phyloP scores from a whole-genome alignment of 2,888 invertebrate genomes.

The Amitus sp. region DNA sequence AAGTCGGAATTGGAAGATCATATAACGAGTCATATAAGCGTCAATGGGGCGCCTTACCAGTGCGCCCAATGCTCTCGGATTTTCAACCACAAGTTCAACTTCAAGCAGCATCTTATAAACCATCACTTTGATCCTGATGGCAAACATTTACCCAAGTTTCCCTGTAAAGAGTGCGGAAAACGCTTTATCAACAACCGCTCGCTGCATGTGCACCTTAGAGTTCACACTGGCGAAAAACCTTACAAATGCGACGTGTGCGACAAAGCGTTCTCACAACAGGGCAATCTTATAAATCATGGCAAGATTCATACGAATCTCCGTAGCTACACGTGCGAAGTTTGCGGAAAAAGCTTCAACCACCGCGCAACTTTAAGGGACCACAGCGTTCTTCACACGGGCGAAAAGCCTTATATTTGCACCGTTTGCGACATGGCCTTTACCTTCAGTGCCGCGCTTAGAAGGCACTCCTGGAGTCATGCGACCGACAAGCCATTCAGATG shows the following conservation, averaged over 20 bases:
- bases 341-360: slow-evolving; percentile 62
- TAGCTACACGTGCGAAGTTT: slow-evolving; percentile 59
- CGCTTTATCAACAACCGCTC: slow-evolving; percentile 72
- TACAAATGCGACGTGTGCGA: slow-evolving; percentile 69
- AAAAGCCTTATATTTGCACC: slow-evolving; percentile 60
- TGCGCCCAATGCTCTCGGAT: slow-evolving; percentile 57
- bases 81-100: slow-evolving; percentile 61
- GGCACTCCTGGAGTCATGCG: slow-evolving; percentile 60
- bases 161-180: slow-evolving; percentile 69
- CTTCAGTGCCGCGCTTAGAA: slow-evolving; percentile 58
- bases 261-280: slow-evolving; percentile 67
- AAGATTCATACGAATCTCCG: slow-evolving; percentile 60
- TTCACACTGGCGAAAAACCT: slow-evolving; percentile 72
- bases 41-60: slow-evolving; percentile 49
- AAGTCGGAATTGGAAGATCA: slow-evolving; percentile 57
- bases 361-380: slow-evolving; percentile 60
- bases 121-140: slow-evolving; percentile 60
- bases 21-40: slow-evolving; percentile 45
- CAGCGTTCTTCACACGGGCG: slow-evolving; percentile 58
- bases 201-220: slow-evolving; percentile 70
- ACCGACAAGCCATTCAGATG: slow-evolving; percentile 58
- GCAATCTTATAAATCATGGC: slow-evolving; percentile 58
- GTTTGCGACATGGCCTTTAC: slow-evolving; percentile 60
- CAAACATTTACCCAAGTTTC: slow-evolving; percentile 66
- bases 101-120: slow-evolving; percentile 57